These are phyloP conservation scores for Drosophila truncata DNA, from an alignment of 1,140 invertebrate species.

Conservation along the genomic window DNA sequence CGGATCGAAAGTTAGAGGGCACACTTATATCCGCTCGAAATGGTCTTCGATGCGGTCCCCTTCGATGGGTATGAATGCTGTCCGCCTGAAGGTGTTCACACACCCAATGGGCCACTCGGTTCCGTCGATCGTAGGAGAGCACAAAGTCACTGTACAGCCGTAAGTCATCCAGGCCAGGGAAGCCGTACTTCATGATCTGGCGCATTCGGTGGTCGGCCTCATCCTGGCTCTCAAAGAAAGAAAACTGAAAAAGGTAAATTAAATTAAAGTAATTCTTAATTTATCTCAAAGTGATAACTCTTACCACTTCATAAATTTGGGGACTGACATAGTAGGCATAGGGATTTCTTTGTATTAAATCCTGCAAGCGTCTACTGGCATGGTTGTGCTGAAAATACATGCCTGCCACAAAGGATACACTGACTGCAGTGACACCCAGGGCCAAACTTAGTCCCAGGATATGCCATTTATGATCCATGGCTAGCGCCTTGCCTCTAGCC, in stretches of 20 bases:
- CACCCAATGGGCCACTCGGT: constrained; percentile 97
- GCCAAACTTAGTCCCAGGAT: constrained; percentile 39
- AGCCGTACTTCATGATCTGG: constrained; percentile 97
- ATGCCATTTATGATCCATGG: constrained; percentile 48
- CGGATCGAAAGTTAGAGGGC: constrained; percentile 91
- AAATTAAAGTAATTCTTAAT: neutral
- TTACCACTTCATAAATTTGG: constrained; percentile 63
- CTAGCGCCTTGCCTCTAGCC: neutral
- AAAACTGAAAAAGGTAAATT: constrained; percentile 27
- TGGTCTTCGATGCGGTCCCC: constrained; percentile 90
- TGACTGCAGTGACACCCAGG: constrained; percentile 29
- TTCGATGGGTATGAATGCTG: constrained; percentile 84
- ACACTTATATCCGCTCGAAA: constrained; percentile 94
- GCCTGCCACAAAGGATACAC: constrained; percentile 55
- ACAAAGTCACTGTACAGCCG: constrained; percentile 96
- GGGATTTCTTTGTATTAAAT: constrained; percentile 63
- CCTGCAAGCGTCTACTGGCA: constrained; percentile 35
- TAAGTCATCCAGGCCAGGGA: constrained; percentile 95
- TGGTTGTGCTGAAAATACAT: constrained; percentile 64
- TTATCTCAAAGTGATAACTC: neutral
- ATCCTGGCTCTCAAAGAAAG: constrained; percentile 31
- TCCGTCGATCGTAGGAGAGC: constrained; percentile 96
- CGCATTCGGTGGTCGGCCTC: constrained; percentile 84
- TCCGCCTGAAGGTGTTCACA: constrained; percentile 95
- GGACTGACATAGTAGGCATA: constrained; percentile 72